A percentile compares a stretch with the other conserved stretches of the same genome.
phyloP scores from a whole-genome alignment of 2,113 vertebrate genomes.

The Emydura subglobosa region DNA sequence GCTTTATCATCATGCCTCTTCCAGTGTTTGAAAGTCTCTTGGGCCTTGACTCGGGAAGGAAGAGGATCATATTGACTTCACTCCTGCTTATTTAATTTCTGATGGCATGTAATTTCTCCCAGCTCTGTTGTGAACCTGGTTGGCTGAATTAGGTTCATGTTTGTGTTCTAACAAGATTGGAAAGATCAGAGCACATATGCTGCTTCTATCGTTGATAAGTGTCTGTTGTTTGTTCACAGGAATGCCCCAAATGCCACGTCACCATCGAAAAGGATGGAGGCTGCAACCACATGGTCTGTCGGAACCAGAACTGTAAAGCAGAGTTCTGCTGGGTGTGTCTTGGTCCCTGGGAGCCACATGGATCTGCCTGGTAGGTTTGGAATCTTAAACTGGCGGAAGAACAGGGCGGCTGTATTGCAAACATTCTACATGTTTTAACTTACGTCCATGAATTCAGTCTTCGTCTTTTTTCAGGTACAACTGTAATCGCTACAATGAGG shows the following conservation, averaged over 20 bases:
- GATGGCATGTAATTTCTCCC: not conserved
- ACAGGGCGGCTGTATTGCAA: not conserved
- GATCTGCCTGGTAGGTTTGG: slow-evolving; percentile 94
- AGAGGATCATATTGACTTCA: not conserved
- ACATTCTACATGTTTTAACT: not conserved
- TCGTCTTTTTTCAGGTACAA: slow-evolving; percentile 91
- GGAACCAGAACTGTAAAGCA: slow-evolving; percentile 99
- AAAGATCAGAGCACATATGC: not conserved
- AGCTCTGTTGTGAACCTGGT: not conserved
- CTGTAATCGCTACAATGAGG: slow-evolving; percentile 99
- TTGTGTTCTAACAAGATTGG: not conserved
- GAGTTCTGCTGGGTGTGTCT: slow-evolving; percentile 99
- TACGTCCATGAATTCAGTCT: slow-evolving; percentile 39
- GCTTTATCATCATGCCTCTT: not conserved
- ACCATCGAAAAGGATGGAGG: slow-evolving; percentile 99
- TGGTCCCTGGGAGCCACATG: slow-evolving; percentile 98
- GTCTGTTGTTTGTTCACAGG: slow-evolving; percentile 81
- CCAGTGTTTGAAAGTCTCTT: not conserved
- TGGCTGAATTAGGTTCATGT: not conserved
- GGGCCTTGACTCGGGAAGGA: not conserved
- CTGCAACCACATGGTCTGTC: slow-evolving; percentile 99
- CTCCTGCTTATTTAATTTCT: not conserved
- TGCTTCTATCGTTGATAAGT: not conserved
- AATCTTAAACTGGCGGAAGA: not conserved
- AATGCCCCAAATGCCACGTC: slow-evolving; percentile 99